Conservation (phyloP, 2,888 invertebrate species). For the Nemapogon koenigi region DNA sequence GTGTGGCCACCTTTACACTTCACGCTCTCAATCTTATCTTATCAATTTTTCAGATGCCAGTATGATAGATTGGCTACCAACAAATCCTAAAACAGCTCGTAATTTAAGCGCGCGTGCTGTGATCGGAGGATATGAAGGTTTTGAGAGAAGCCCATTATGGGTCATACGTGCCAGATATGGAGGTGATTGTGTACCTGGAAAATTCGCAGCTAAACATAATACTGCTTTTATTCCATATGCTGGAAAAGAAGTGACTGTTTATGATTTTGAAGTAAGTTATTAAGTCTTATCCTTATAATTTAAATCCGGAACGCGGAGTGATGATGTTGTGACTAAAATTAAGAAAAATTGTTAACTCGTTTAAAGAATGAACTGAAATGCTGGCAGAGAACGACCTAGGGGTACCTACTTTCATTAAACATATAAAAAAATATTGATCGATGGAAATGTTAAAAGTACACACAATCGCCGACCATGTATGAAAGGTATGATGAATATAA, state of each 20-base stretch:
- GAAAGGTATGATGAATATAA: too few relatives aligned
- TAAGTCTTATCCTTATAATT: too few relatives aligned
- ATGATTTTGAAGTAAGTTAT: constrained; percentile 47
- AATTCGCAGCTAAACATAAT: constrained; percentile 42
- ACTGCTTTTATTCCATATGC: constrained; percentile 41
- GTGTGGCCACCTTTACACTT: too few relatives aligned
- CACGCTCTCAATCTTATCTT: background rate
- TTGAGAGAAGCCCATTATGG: constrained; percentile 52
- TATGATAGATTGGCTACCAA: constrained; percentile 37
- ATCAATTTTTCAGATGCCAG: background rate
- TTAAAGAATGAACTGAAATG: too few relatives aligned
- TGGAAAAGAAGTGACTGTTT: constrained; percentile 44
- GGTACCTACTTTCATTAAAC: too few relatives aligned
- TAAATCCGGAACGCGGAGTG: too few relatives aligned
- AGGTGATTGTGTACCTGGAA: constrained; percentile 48
- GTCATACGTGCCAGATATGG: constrained; percentile 45
- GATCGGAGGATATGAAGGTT: constrained; percentile 45
- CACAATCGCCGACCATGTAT: too few relatives aligned
- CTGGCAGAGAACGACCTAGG: too few relatives aligned
- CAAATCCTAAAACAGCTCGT: constrained; percentile 29
- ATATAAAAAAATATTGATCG: too few relatives aligned
- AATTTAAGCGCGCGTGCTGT: constrained; percentile 33
- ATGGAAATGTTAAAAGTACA: too few relatives aligned
- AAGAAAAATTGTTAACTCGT: too few relatives aligned
- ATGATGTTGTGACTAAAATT: too few relatives aligned